A percentile compares a stretch with the other conserved stretches of the same genome.
phyloP scores from a whole-genome alignment of 1,140 invertebrate species.

The Zaprionus taronus region DNA sequence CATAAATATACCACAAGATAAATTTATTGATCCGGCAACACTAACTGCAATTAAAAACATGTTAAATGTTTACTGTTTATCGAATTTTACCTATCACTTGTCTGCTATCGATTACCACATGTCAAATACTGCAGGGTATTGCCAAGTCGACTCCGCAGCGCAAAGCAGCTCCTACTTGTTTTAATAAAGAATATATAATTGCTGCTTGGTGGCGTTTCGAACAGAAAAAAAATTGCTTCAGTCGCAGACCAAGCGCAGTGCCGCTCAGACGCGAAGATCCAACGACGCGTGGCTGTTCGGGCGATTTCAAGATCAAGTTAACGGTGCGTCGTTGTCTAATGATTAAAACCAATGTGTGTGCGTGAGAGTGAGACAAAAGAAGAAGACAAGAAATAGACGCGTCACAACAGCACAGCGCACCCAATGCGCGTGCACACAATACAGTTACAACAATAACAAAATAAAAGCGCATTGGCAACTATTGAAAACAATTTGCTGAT shows the following conservation, averaged over 20 bases:
- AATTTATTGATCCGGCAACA: neutral
- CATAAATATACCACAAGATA: neutral
- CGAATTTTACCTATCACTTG: neutral
- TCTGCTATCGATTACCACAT: neutral
- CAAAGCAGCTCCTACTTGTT: constrained; percentile 6
- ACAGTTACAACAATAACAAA: constrained; percentile 4
- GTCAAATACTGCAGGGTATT: constrained; percentile 36
- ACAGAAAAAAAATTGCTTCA: constrained; percentile 58
- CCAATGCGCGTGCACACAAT: constrained; percentile 10
- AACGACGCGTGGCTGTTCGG: constrained; percentile 18
- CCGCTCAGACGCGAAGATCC: constrained; percentile 34
- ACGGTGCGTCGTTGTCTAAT: constrained; percentile 57
- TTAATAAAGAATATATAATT: constrained; percentile 77
- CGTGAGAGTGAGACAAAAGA: constrained; percentile 54
- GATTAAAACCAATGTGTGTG: constrained; percentile 43
- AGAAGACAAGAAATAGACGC: constrained; percentile 52
- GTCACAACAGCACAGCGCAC: neutral
- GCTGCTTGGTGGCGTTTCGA: constrained; percentile 47
- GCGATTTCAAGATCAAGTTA: constrained; percentile 70
- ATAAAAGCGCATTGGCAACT: constrained; percentile 11
- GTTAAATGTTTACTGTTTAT: neutral
- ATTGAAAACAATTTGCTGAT: constrained; percentile 24
- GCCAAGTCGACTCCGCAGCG: neutral
- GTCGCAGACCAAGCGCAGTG: constrained; percentile 58
- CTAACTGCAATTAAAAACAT: neutral